Base-by-base conservation (phyloP, 2,113 vertebrate species). In the Phocoena phocoena region DNA sequence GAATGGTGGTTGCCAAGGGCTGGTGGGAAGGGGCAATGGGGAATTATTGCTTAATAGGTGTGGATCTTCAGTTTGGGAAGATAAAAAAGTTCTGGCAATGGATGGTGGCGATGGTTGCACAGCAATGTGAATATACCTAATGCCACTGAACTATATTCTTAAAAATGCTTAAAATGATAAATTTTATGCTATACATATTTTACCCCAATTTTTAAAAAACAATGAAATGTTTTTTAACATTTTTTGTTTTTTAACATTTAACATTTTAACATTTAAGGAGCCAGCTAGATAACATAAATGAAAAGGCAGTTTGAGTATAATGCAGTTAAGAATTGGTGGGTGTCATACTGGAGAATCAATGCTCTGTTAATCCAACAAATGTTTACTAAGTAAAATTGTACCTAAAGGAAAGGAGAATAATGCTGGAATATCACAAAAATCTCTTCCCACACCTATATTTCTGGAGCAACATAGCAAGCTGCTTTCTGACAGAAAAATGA, bases 401-500 rank as follows among this genome's bases (percentile, higher is more conserved):
- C 12, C 58, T 80, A 18, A 96, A 89, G 41, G 5, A 55, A 88
- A 11, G 13, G 10, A 70, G 44, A 90, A 68, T 74, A 26, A 74
- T 38, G 41, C 31, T 74, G 41, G 33, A 93, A 53, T 70, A 60
- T 58, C 55, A 73, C 60, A 62, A 87, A 68, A 65, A 89, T 53
- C 20, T 31, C 55, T 71, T 79, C 47, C 74, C 77, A 44, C 6
- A n/a, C 53, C 38, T 63, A 8, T 38, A 71, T 85, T 94, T 76
- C 90, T 79, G 73, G 18, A 93, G 95, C 31, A 93, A 81, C 23
- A 65, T 15, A 95, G 28, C 36, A 28, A 95, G 84, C 28, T 38
- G 8, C 60, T 50, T 10, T 83, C 82, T 85, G 67, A 98, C 76
- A 97, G 0, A 50, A 84, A 82, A 93, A 44, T 68, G 95, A 97